Conservation (phyloP, 92 coral and sea anemone genomes). For the Siderastrea siderea region DNA sequence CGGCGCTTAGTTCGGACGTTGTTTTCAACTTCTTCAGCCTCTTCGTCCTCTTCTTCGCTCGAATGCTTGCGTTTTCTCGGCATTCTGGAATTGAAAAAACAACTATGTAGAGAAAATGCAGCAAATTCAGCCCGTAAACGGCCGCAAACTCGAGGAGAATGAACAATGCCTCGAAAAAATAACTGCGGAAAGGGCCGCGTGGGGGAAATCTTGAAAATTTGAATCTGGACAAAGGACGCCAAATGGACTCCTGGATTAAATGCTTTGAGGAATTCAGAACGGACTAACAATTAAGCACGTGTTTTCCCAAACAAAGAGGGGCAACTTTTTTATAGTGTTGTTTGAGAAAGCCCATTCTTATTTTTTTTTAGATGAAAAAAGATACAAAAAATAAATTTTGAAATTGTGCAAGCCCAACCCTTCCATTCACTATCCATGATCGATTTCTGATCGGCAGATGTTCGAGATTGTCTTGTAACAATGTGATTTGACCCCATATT, state of each 20-base stretch:
- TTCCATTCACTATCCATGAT: no score
- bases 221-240: constrained; percentile 58
- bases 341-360: not conserved
- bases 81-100: constrained; percentile 52
- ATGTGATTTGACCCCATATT: no score
- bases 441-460: no score
- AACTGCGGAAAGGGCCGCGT: constrained; percentile 40
- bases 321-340: constrained; percentile 2
- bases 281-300: constrained; percentile 44
- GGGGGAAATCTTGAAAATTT: constrained; percentile 27
- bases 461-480: no score
- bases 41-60: constrained; percentile 87
- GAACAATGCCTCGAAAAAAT: constrained; percentile 42
- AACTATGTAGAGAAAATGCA: constrained; percentile 2
- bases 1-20: constrained; percentile 82
- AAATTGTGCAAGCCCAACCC: no score
- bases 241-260: constrained; percentile 52
- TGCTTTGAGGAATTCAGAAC: not conserved
- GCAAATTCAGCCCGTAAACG: not conserved
- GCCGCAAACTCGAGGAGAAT: constrained; percentile 25
- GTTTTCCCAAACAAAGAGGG: constrained; percentile 27
- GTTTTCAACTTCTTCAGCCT: constrained; percentile 83
- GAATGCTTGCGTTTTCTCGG: constrained; percentile 93
- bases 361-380: not conserved
- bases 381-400: no score